Evolutionary conservation across 2,113 vertebrate genomes (phyloP).

Genomic region (Urocolius indicus): DNA sequence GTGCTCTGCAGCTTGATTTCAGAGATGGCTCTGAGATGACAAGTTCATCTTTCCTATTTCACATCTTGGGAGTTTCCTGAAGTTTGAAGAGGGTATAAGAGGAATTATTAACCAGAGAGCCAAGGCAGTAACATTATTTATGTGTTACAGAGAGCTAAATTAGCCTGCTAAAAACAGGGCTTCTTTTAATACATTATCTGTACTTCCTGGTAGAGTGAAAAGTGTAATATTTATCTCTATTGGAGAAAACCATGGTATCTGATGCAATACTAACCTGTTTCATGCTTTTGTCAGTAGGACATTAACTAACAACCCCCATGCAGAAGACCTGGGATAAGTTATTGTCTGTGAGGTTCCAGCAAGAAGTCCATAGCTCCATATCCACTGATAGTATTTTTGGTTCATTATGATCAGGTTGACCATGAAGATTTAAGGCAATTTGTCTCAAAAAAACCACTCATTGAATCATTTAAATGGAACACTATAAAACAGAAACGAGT

Average conservation of each 20-base stretch:
- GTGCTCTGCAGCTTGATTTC: not conserved
- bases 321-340: not conserved
- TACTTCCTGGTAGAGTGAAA: not conserved
- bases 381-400: not conserved
- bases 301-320: not conserved
- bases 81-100: not conserved
- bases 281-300: not conserved
- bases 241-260: not conserved
- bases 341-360: not conserved
- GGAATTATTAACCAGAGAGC: not conserved
- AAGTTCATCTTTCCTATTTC: not conserved
- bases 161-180: not conserved
- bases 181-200: not conserved
- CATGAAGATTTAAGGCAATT: not conserved
- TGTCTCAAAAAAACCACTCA: not conserved
- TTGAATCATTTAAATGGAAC: not conserved
- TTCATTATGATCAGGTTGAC: not conserved
- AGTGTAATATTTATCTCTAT: not conserved
- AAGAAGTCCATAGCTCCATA: not conserved
- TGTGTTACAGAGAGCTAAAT: accelerated
- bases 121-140: not conserved
- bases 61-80: not conserved
- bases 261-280: not conserved
- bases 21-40: not conserved
- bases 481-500: not conserved